These are phyloP conservation scores for Tyrannus savana DNA, from an alignment of 2,113 vertebrate genomes.

Conservation along the genomic window DNA sequence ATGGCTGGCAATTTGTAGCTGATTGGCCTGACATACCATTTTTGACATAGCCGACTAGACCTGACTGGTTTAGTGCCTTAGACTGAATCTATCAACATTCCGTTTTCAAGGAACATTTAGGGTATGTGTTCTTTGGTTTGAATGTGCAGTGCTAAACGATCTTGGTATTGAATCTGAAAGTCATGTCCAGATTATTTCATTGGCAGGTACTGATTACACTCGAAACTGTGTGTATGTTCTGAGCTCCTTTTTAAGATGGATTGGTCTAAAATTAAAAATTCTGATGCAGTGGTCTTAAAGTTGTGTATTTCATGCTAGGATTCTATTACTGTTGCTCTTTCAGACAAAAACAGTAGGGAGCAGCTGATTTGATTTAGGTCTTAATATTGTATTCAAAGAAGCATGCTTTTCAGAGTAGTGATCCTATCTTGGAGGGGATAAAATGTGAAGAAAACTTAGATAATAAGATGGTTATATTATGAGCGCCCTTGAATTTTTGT, in stretches of 20 bases:
- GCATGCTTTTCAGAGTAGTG: conserved; percentile 23
- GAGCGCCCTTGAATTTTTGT: conserved; percentile 12
- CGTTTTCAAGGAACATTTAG: conserved; percentile 74
- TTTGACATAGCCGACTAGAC: conserved; percentile 16
- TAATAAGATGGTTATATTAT: conserved; percentile 36
- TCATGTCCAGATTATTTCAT: conserved; percentile 72
- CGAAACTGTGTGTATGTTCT: conserved; percentile 37
- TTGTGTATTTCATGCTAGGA: conserved; percentile 1
- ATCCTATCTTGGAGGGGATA: conserved; percentile 4
- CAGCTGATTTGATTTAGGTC: conserved; percentile 40
- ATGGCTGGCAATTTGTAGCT: background rate
- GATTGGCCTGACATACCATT: conserved; percentile 33
- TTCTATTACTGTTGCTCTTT: conserved; percentile 34
- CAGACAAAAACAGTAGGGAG: conserved; percentile 11
- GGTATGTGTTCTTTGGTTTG: conserved; percentile 61
- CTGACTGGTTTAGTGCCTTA: conserved; percentile 37
- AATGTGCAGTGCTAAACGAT: conserved; percentile 50
- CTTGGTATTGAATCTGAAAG: conserved; percentile 51
- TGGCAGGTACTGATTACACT: conserved; percentile 60
- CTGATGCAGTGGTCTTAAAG: conserved; percentile 54
- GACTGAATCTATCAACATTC: conserved; percentile 59
- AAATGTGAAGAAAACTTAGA: conserved; percentile 35
- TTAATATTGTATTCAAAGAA: conserved; percentile 19
- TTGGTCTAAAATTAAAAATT: conserved; percentile 31
- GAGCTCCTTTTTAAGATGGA: conserved; percentile 12